Conservation (phyloP, 2,797 vertebrate species). For the Sebastes umbrosus region DNA sequence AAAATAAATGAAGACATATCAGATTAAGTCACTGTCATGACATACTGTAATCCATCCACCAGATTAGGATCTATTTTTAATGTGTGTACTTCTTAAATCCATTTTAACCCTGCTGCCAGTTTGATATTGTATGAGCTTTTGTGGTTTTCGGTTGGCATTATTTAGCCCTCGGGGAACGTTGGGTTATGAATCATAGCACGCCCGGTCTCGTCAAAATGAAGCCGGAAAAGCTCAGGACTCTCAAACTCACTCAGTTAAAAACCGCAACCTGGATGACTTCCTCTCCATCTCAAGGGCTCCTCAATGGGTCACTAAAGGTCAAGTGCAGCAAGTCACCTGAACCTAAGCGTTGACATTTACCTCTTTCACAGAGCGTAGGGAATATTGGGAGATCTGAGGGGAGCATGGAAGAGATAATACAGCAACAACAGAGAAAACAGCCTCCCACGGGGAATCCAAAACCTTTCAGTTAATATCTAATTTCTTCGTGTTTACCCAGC, state of each 20-base stretch:
- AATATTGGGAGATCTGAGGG: conserved; percentile 13
- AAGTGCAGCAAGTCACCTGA: conserved; percentile 67
- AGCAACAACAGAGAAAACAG: conserved; percentile 27
- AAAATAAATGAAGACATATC: conserved; percentile 54
- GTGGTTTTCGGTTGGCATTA: conserved; percentile 17
- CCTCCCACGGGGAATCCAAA: conserved; percentile 9
- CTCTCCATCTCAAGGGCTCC: conserved; percentile 25
- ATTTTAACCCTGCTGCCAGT: not conserved
- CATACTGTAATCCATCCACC: conserved; percentile 9
- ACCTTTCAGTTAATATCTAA: conserved; percentile 46
- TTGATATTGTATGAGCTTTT: not conserved
- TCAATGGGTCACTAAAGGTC: conserved; percentile 57
- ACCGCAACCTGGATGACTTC: not conserved
- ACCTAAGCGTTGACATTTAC: conserved; percentile 61
- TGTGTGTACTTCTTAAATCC: not conserved
- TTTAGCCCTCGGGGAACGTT: not conserved
- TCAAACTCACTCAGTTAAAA: conserved; percentile 22
- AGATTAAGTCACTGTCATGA: conserved; percentile 32
- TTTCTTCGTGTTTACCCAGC: conserved; percentile 22
- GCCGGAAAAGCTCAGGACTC: conserved; percentile 14
- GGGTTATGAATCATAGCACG: conserved; percentile 23
- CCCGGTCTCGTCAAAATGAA: conserved; percentile 25
- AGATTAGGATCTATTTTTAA: conserved; percentile 26
- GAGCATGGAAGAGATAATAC: conserved; percentile 19
- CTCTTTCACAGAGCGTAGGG: not conserved